Conservation (phyloP, 2,113 vertebrate genomes). For the Geothlypis trichas region DNA sequence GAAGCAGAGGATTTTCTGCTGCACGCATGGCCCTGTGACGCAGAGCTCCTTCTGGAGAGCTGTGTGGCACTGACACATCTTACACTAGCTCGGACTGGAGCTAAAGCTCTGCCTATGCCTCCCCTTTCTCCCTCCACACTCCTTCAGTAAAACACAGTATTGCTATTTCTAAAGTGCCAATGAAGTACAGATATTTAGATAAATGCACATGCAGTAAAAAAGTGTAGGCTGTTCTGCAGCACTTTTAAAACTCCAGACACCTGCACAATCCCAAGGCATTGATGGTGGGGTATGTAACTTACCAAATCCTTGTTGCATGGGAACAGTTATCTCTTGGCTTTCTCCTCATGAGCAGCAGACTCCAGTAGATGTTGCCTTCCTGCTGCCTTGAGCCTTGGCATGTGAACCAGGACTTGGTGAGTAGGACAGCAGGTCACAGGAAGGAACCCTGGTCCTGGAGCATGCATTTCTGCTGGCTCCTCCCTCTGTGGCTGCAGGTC, state of each 20-base stretch:
- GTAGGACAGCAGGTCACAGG: background rate
- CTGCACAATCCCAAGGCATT: background rate
- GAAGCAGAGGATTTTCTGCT: background rate
- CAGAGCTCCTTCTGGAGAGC: background rate
- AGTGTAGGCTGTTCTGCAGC: background rate
- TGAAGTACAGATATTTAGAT: background rate
- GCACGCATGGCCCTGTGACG: background rate
- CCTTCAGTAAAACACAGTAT: background rate
- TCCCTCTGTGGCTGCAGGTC: background rate
- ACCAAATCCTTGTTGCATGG: background rate
- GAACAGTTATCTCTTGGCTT: background rate
- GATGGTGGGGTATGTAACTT: background rate
- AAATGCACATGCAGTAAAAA: background rate
- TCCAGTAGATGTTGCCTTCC: background rate
- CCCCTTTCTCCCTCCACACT: background rate
- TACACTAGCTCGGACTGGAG: background rate
- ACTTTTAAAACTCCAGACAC: background rate
- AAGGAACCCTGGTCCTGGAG: background rate
- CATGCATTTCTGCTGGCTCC: background rate
- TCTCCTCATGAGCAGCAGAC: background rate
- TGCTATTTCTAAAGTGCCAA: background rate
- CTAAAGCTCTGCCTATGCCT: background rate
- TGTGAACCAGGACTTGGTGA: fast-evolving
- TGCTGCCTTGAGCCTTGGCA: background rate
- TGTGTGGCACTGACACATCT: background rate